Percentiles rank a stretch among this genome's conserved stretches.
Evolutionary conservation across 2,797 vertebrate genomes (phyloP).

Genomic region (Linurgus olivaceus): DNA sequence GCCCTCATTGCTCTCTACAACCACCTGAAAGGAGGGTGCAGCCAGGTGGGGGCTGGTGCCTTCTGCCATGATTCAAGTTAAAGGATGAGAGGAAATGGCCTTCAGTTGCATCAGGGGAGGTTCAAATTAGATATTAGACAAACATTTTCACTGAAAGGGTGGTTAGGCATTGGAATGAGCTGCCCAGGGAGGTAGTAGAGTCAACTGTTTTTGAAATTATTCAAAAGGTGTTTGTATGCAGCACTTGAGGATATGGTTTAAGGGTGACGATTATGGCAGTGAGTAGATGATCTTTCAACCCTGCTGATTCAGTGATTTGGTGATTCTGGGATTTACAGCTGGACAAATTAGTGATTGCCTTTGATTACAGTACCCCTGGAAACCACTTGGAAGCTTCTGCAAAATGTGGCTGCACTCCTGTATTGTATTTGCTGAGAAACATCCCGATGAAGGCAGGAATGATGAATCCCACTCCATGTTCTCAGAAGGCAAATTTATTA

Average conservation of each 20-base stretch:
- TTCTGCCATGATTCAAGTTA: not conserved
- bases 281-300: not conserved
- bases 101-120: not conserved
- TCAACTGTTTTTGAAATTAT: not conserved
- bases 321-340: not conserved
- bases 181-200: not conserved
- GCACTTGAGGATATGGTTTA: not conserved
- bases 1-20: accelerated
- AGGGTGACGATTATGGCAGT: not conserved
- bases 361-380: not conserved
- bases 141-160: not conserved
- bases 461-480: not conserved
- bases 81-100: not conserved
- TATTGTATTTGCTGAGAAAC: not conserved
- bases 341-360: not conserved
- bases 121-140: not conserved
- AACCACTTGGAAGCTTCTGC: not conserved
- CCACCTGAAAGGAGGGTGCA: not conserved
- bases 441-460: not conserved
- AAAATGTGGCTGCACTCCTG: not conserved
- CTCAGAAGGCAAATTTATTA: not conserved
- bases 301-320: not conserved
- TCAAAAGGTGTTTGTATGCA: not conserved
- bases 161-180: not conserved
- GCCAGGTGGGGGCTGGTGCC: not conserved